Percentiles rank a stretch among this genome's conserved stretches.
phyloP scores from a whole-genome alignment of 2,113 vertebrate genomes.

The Morone saxatilis region DNA sequence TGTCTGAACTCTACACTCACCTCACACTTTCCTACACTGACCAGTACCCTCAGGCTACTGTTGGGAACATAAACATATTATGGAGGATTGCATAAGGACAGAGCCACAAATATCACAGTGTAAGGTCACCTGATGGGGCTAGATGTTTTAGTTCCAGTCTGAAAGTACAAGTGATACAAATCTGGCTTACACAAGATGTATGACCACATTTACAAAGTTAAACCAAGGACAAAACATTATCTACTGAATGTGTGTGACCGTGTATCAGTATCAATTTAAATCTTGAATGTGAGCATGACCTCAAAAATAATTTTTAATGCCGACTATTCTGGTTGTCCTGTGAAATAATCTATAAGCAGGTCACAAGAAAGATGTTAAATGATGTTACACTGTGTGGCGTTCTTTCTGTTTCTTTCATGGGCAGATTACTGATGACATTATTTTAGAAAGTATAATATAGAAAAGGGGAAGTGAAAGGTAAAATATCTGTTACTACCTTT shows the following conservation, averaged over 20 bases:
- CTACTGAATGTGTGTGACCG: too few species aligned
- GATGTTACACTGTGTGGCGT: background rate
- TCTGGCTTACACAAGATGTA: background rate
- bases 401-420: background rate
- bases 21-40: conserved; percentile 36
- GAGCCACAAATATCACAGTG: background rate
- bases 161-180: background rate
- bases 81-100: background rate
- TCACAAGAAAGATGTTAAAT: background rate
- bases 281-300: background rate
- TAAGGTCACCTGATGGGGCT: background rate
- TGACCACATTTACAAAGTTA: background rate
- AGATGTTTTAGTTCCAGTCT: background rate
- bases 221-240: background rate
- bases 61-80: background rate
- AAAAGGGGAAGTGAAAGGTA: background rate
- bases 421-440: background rate
- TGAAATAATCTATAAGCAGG: background rate
- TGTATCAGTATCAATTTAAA: background rate
- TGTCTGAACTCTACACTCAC: conserved; percentile 35
- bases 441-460: background rate
- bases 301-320: background rate
- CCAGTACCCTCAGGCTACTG: conserved; percentile 14
- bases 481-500: background rate
- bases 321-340: background rate